Evolutionary conservation across 2,113 vertebrate species (phyloP).

Genomic region (Craseonycteris thonglongyai): DNA sequence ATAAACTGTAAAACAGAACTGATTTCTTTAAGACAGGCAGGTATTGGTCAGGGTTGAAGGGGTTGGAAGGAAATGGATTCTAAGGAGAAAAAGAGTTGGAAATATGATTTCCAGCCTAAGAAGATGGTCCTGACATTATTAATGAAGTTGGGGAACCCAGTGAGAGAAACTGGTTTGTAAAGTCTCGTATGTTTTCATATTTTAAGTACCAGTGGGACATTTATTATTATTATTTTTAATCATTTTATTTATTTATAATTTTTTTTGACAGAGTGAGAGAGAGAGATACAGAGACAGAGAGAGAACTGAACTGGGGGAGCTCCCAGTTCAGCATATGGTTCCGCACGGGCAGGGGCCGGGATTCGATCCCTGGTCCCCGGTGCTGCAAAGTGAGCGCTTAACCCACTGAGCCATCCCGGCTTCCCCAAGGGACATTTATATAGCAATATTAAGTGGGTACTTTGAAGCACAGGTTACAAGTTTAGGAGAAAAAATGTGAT

Average conservation of each 20-base stretch:
- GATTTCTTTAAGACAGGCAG: not conserved
- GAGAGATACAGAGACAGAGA: too few species aligned
- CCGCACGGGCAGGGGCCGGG: too few species aligned
- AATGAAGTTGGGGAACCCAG: not conserved
- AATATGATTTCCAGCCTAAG: not conserved
- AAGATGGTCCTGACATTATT: not conserved
- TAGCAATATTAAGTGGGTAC: not conserved
- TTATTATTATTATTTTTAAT: too few species aligned
- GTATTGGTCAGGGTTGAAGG: not conserved
- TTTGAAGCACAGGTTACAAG: not conserved
- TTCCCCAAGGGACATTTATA: too few species aligned
- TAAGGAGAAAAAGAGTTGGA: not conserved
- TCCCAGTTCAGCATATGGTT: too few species aligned
- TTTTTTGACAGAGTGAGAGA: too few species aligned
- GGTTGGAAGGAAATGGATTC: not conserved
- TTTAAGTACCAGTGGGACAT: not conserved
- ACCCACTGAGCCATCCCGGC: too few species aligned
- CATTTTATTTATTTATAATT: too few species aligned
- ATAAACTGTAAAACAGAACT: not conserved
- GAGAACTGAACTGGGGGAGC: too few species aligned
- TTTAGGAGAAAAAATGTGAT: not conserved
- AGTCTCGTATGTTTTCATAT: not conserved
- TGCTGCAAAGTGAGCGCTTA: too few species aligned
- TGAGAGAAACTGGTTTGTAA: not conserved
- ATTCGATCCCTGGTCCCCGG: too few species aligned